phyloP scores from a whole-genome alignment of 2,797 vertebrate species.

The Parauchenoglanis ngamensis region DNA sequence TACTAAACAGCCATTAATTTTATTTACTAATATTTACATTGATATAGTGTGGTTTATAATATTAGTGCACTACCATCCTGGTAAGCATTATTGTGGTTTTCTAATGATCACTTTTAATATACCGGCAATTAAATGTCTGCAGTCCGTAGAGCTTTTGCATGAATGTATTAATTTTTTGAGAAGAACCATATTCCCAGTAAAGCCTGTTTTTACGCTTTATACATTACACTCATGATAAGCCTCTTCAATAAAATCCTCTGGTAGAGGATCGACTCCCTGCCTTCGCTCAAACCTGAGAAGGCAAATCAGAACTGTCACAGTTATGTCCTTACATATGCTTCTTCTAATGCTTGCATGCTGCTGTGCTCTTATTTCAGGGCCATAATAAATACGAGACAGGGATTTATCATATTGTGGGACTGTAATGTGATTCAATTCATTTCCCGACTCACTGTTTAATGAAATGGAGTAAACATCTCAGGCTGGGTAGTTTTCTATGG shows the following conservation, averaged over 20 bases:
- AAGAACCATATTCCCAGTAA: slow-evolving; percentile 14
- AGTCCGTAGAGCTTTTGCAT: slow-evolving; percentile 24
- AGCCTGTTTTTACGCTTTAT: slow-evolving; percentile 15
- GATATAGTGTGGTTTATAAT: slow-evolving; percentile 26
- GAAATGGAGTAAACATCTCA: slow-evolving; percentile 54
- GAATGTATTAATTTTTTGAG: slow-evolving; percentile 12
- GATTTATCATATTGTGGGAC: slow-evolving; percentile 54
- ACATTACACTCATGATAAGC: slow-evolving; percentile 25
- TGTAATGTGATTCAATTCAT: slow-evolving; percentile 53
- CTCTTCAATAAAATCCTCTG: slow-evolving; percentile 31
- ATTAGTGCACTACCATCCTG: background rate
- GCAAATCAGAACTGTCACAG: slow-evolving; percentile 46
- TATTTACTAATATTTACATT: slow-evolving; percentile 29
- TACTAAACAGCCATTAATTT: slow-evolving; percentile 10
- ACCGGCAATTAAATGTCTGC: slow-evolving; percentile 34
- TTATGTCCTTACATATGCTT: slow-evolving; percentile 34
- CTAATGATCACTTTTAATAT: slow-evolving; percentile 44
- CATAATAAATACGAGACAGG: slow-evolving; percentile 46
- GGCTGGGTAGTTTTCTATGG: slow-evolving; percentile 31
- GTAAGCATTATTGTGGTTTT: slow-evolving; percentile 28
- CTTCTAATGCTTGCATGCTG: slow-evolving; percentile 35
- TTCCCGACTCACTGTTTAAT: slow-evolving; percentile 50
- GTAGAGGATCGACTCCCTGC: slow-evolving; percentile 33
- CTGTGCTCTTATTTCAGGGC: slow-evolving; percentile 40
- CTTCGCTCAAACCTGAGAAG: slow-evolving; percentile 38